Percentiles rank a stretch among this genome's conserved stretches.
Evolutionary conservation across 2,797 vertebrate species (phyloP).

Genomic region (Phaenicophaeus curvirostris): DNA sequence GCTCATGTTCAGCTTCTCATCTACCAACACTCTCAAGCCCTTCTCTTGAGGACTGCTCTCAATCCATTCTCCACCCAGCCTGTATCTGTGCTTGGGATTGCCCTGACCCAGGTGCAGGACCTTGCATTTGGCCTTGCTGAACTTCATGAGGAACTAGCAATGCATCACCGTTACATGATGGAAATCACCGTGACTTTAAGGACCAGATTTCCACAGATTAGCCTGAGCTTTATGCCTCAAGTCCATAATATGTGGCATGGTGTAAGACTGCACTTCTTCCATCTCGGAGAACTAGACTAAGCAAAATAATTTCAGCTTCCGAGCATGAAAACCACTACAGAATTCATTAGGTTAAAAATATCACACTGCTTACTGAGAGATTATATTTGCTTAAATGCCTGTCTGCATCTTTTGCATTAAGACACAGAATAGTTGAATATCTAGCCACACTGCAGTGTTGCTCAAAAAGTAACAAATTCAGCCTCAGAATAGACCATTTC

Average conservation of each 20-base stretch:
- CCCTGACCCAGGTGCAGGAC: too few relatives aligned
- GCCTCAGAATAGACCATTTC: not conserved
- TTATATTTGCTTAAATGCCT: not conserved
- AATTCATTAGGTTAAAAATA: not conserved
- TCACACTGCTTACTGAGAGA: not conserved
- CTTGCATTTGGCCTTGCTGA: too few relatives aligned
- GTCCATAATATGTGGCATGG: not conserved
- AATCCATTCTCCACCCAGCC: too few relatives aligned
- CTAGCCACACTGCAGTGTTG: not conserved
- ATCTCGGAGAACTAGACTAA: not conserved
- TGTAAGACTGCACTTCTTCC: not conserved
- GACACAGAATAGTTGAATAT: rapidly evolving
- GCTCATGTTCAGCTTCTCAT: too few relatives aligned
- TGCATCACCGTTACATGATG: rapidly evolving
- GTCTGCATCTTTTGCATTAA: not conserved
- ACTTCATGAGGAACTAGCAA: too few relatives aligned
- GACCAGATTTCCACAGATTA: not conserved
- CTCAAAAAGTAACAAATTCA: not conserved
- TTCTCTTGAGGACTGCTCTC: too few relatives aligned
- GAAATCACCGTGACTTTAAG: not conserved
- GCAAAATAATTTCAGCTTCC: not conserved
- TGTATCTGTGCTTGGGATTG: too few relatives aligned
- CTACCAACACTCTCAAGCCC: too few relatives aligned
- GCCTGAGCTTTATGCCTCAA: not conserved
- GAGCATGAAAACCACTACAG: not conserved